Conservation (phyloP, 2,113 vertebrate species). For the Calidris pygmaea region DNA sequence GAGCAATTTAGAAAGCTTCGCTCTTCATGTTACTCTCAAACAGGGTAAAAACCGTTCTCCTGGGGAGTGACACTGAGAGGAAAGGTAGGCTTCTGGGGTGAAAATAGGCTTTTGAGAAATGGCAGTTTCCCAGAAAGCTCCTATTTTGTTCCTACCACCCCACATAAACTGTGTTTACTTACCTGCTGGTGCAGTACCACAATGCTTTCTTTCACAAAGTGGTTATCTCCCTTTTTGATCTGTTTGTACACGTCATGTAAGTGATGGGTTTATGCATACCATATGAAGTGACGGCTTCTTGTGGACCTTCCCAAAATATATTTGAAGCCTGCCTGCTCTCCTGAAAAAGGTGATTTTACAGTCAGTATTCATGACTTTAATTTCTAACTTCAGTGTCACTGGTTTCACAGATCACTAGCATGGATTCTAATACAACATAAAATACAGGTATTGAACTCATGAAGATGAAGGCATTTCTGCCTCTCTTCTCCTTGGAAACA, state of each 20-base stretch:
- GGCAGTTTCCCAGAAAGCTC: not conserved
- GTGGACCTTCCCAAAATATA: not conserved
- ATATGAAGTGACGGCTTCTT: not conserved
- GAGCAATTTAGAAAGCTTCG: not conserved
- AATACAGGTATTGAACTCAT: not conserved
- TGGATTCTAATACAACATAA: not conserved
- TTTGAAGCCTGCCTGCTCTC: not conserved
- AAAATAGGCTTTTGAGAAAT: not conserved
- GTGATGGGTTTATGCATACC: not conserved
- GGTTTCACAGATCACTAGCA: not conserved
- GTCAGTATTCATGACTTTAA: not conserved
- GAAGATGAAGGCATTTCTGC: not conserved
- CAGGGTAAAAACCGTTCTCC: not conserved
- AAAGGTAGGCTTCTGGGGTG: not conserved
- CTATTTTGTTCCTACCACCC: not conserved
- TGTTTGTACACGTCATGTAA: rapidly evolving
- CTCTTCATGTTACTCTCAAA: not conserved
- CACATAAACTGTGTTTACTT: not conserved
- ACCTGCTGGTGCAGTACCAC: not conserved
- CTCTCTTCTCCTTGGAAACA: not conserved
- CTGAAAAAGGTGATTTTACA: not conserved
- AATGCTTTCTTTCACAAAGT: not conserved
- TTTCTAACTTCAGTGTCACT: not conserved
- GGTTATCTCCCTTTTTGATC: not conserved
- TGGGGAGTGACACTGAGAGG: not conserved